Percentiles rank a stretch among this genome's conserved stretches.
Evolutionary conservation across 2,888 invertebrate genomes (phyloP).

Genomic region (Hirtodrosophila cameraria): DNA sequence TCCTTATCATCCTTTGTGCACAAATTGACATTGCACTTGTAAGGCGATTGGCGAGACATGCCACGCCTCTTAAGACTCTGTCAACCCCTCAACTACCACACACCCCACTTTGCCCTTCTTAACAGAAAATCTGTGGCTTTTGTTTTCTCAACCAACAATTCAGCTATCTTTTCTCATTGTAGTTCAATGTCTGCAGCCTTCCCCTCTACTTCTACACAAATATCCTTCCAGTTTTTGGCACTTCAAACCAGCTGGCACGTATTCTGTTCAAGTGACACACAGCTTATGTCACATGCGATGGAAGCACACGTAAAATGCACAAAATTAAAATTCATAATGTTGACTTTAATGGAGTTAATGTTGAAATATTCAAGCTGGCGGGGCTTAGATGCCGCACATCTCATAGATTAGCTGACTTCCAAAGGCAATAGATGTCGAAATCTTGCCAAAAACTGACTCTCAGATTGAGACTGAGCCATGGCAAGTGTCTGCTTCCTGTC

Average conservation of each 20-base stretch:
- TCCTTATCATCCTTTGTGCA: conserved; percentile 78
- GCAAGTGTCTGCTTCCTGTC: conserved; percentile 39
- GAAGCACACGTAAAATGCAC: conserved; percentile 34
- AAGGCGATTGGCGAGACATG: conserved; percentile 70
- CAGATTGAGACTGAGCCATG: conserved; percentile 36
- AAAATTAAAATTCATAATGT: conserved; percentile 74
- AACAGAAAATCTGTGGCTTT: conserved; percentile 23
- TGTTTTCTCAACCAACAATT: conserved; percentile 28
- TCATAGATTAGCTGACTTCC: conserved; percentile 65
- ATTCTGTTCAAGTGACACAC: conserved; percentile 16
- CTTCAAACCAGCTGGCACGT: conserved; percentile 25
- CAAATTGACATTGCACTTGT: conserved; percentile 79
- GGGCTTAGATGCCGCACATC: conserved; percentile 58
- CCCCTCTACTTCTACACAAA: too few relatives aligned
- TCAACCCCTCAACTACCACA: too few relatives aligned
- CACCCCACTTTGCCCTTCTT: background rate
- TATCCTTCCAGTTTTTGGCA: too few relatives aligned
- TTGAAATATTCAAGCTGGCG: conserved; percentile 62
- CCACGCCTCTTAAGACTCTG: conserved; percentile 35
- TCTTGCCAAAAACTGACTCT: too few relatives aligned
- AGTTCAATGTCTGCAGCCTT: conserved; percentile 1
- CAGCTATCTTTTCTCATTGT: conserved; percentile 20
- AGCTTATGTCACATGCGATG: conserved; percentile 21
- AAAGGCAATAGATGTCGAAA: conserved; percentile 29
- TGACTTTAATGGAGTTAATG: conserved; percentile 65